These are phyloP conservation scores for Lutjanus campechanus DNA, from an alignment of 2,797 vertebrate species.

Conservation along the genomic window DNA sequence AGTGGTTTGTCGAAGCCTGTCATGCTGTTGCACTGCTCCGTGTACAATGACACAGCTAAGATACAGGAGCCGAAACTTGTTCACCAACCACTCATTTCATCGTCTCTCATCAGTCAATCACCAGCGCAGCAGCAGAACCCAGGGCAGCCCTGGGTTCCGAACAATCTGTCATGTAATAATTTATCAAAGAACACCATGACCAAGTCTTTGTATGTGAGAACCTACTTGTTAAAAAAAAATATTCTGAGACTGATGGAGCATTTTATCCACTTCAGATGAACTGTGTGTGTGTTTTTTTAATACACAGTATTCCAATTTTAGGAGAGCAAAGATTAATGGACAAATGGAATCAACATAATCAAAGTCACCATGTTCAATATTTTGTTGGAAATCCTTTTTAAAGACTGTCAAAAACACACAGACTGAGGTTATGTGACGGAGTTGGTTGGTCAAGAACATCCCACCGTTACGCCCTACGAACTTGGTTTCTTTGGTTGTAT, in stretches of 20 bases:
- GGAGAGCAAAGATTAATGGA: background rate
- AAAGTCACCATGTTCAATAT: background rate
- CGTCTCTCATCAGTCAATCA: too few relatives aligned
- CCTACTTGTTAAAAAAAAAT: background rate
- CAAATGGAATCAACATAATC: background rate
- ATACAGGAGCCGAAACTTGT: too few relatives aligned
- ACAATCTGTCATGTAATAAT: background rate
- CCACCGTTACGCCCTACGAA: background rate
- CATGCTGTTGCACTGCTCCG: too few relatives aligned
- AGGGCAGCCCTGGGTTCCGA: background rate
- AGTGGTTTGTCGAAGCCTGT: too few relatives aligned
- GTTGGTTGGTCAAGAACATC: background rate
- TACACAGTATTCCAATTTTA: background rate
- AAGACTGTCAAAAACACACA: background rate
- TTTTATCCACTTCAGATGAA: background rate
- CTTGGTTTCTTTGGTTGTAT: background rate
- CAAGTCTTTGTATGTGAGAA: background rate
- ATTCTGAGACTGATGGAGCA: background rate
- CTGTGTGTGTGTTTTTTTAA: background rate
- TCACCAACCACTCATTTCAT: too few relatives aligned
- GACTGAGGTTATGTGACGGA: background rate
- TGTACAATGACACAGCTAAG: too few relatives aligned
- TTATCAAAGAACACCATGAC: background rate
- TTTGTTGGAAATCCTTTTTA: background rate
- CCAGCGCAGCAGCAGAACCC: too few relatives aligned